Conservation (phyloP, 2,797 vertebrate species). For the Rhabdophis nuchalis region DNA sequence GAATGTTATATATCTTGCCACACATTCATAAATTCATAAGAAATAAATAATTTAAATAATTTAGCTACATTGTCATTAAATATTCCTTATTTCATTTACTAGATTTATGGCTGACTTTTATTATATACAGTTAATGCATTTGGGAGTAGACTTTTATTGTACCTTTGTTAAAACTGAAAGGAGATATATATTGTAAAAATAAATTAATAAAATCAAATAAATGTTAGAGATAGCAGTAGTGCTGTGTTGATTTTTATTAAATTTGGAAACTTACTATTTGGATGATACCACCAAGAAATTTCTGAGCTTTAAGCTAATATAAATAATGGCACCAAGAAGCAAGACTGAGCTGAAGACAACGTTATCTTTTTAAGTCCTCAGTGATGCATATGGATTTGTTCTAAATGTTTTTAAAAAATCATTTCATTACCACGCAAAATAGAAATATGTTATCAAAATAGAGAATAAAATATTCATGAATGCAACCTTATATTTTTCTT, state of each 20-base stretch:
- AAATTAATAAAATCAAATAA: background rate
- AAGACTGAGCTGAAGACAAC: background rate
- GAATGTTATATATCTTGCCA: background rate
- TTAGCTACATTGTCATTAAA: background rate
- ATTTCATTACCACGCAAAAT: background rate
- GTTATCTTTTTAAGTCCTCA: background rate
- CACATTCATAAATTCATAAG: background rate
- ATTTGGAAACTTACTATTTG: background rate
- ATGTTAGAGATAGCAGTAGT: background rate
- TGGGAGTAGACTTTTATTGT: background rate
- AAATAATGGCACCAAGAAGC: background rate
- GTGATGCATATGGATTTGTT: background rate
- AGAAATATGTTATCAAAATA: background rate
- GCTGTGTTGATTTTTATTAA: background rate
- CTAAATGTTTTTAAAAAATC: background rate
- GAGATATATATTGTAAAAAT: background rate
- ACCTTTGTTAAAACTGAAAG: background rate
- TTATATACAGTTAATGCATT: background rate
- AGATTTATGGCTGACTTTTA: background rate
- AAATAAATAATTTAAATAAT: background rate
- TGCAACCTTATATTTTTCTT: background rate
- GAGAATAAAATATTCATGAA: background rate
- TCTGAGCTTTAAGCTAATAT: background rate
- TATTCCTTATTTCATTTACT: background rate
- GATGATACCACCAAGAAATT: background rate